Conservation (phyloP, 2,888 invertebrate species). For the Stegophylla sp. region DNA sequence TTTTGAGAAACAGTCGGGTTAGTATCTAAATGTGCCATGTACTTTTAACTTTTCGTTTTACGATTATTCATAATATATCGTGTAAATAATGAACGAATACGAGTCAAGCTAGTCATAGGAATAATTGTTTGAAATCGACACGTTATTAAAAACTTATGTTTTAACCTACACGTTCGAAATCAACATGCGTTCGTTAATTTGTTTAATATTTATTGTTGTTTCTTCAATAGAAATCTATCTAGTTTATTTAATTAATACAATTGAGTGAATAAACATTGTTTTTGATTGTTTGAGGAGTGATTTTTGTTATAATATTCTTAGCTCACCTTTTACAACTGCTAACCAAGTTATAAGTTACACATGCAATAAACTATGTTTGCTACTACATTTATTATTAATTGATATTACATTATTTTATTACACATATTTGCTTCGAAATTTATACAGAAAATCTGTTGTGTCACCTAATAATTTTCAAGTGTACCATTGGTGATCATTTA, state of each 20-base stretch:
- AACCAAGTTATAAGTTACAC: conserved; percentile 7
- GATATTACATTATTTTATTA: neutral
- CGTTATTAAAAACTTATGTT: conserved; percentile 3
- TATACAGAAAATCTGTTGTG: neutral
- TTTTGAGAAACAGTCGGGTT: conserved; percentile 13
- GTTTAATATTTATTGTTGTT: conserved; percentile 41
- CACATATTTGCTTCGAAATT: neutral
- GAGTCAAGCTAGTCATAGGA: conserved; percentile 53
- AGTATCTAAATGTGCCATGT: conserved; percentile 36
- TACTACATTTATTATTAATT: neutral
- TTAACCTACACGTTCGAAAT: neutral
- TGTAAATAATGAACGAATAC: conserved; percentile 51
- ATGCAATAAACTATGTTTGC: neutral
- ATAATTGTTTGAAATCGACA: conserved; percentile 32
- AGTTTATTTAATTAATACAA: conserved; percentile 48
- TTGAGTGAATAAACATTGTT: conserved; percentile 50
- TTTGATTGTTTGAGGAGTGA: conserved; percentile 37
- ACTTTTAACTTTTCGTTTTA: conserved; percentile 40
- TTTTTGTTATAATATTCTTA: conserved; percentile 34
- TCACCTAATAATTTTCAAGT: neutral
- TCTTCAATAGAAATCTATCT: conserved; percentile 27
- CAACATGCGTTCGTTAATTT: conserved; percentile 34
- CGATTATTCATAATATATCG: conserved; percentile 32
- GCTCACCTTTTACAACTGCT: conserved; percentile 8
- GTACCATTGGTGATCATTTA: neutral